Base-by-base conservation (phyloP, 2,888 invertebrate genomes). In the Polymixis flavicincta region DNA sequence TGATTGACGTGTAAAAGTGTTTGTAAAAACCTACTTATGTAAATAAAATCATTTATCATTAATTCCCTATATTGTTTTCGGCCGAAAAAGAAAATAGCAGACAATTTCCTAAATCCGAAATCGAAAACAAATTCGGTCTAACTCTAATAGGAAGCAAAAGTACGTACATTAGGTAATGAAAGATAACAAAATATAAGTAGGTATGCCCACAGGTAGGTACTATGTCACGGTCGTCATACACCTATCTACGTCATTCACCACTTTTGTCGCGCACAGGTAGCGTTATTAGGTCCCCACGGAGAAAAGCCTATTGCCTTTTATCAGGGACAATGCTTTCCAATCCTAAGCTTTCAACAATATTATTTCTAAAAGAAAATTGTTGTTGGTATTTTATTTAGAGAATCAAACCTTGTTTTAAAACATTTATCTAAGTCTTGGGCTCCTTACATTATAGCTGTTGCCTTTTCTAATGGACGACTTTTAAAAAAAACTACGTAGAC, bases 241-340 rank as follows among this genome's bases (percentile, higher is more conserved):
- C 42, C 6, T 45, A 60, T 25, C n/a, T 60, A 54, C 64, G 57
- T 82, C 68, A 76, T 66, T 48, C 37, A 14, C 45, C 71, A 45
- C 48, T 80, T 42, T 67, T 28, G 54, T 42, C 17, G 60, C 22
- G 42, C 57, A 48, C 45, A 71, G 67, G 79, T 69, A 63, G 42
- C 63, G 37, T 83, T 71, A 69, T 65, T 72, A 72, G 45, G 64
- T 80, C 84, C 64, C 84, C 45, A 55, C 28, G 73, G 80, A 73
- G 45, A n/a, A 60, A 19, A 57, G 60, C 52, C 73, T 80, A 80
- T 84, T 74, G 28, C 77, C 64, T 82, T 78, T 59, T 78, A 68
- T 82, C 83, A 77, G 83, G 65, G 48, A 64, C 71, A 71, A 61
- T 52, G n/a, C 71, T 69, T 83, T 70, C 57, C 63, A 73, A 82